Evolutionary conservation across 2,797 vertebrate genomes (phyloP).

Genomic region (Hippoglossus hippoglossus): DNA sequence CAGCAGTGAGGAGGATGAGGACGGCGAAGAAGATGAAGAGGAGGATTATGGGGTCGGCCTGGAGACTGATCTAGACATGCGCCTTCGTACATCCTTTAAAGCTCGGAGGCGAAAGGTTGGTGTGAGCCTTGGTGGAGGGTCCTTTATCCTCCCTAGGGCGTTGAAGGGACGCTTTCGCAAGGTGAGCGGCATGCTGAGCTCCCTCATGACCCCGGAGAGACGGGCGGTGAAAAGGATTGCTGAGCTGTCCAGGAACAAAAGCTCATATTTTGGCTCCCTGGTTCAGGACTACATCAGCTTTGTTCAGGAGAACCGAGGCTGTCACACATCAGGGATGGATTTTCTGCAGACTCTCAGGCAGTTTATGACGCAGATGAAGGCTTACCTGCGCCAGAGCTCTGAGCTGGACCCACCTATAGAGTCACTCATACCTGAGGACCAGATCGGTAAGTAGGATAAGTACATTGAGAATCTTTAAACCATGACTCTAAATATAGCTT

Average conservation of each 20-base stretch:
- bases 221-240: conserved; percentile 91
- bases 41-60: conserved; percentile 93
- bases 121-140: conserved; percentile 75
- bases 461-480: not conserved
- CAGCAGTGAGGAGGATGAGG: conserved; percentile 92
- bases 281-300: conserved; percentile 98
- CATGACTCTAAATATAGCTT: not conserved
- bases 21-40: conserved; percentile 80
- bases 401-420: conserved; percentile 95
- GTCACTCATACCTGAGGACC: conserved; percentile 95
- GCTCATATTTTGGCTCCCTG: conserved; percentile 95
- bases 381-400: conserved; percentile 94
- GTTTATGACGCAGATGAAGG: conserved; percentile 98
- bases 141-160: conserved; percentile 91
- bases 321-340: conserved; percentile 92
- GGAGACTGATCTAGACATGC: conserved; percentile 93
- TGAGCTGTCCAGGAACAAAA: conserved; percentile 92
- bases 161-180: conserved; percentile 94
- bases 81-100: conserved; percentile 88
- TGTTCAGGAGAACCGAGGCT: conserved; percentile 94
- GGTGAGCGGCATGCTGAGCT: conserved; percentile 93
- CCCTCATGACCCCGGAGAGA: conserved; percentile 95
- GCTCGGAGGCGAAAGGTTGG: conserved; percentile 85
- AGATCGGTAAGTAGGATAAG: conserved; percentile 88
- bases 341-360: conserved; percentile 95